These are phyloP conservation scores for Melitaea athalia DNA, from an alignment of 2,888 invertebrate species.

Conservation along the genomic window DNA sequence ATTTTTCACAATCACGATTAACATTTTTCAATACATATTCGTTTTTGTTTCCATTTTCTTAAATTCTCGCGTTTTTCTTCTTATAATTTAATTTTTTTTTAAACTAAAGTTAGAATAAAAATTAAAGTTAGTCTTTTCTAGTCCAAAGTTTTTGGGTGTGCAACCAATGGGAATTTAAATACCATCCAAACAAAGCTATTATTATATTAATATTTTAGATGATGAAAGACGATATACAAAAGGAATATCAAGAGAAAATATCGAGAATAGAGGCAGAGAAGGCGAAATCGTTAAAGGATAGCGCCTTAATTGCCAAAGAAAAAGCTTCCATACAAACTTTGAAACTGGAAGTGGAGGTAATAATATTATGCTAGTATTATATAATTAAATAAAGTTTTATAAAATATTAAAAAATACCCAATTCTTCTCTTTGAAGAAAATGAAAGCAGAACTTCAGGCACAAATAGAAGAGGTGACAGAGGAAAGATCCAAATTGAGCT, in stretches of 20 bases:
- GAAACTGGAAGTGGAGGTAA: slow-evolving; percentile 72
- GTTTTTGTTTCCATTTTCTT: too few species aligned
- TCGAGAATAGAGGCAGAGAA: slow-evolving; percentile 69
- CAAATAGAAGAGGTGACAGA: slow-evolving; percentile 72
- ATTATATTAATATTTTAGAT: slow-evolving; percentile 48
- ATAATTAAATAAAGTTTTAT: background rate
- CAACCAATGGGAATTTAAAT: background rate
- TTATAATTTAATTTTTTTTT: too few species aligned
- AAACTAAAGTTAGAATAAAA: too few species aligned
- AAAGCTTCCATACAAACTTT: slow-evolving; percentile 64
- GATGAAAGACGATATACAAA: slow-evolving; percentile 70
- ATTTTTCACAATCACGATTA: too few species aligned
- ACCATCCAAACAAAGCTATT: slow-evolving; percentile 72
- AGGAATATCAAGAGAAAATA: slow-evolving; percentile 70
- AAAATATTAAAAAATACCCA: background rate
- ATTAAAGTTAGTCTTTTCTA: too few species aligned
- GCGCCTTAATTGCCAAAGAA: slow-evolving; percentile 62
- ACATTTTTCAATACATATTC: too few species aligned
- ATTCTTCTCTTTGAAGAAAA: slow-evolving; percentile 56
- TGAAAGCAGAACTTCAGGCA: slow-evolving; percentile 70
- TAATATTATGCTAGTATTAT: background rate
- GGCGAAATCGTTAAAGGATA: slow-evolving; percentile 61
- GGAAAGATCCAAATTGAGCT: slow-evolving; percentile 66
- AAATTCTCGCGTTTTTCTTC: too few species aligned
- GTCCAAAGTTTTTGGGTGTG: too few species aligned